Conservation (phyloP, 2,113 vertebrate species). For the rabbit (Oryctolagus cuniculus) region mOryCun1.1 NC_091435.1:99679501-99680000, state of each 20-base stretch:
- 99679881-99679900: not conserved
- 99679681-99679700: not conserved
- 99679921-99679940: not conserved
- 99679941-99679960: not conserved
- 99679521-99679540: slow-evolving; percentile 72
- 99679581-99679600: slow-evolving; percentile 29
- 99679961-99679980: not conserved
- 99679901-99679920: not conserved
- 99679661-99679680: not conserved
- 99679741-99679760: not conserved
- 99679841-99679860: not conserved
- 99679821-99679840: not conserved
- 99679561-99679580: slow-evolving; percentile 34
- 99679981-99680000: not conserved
- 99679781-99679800: not conserved
- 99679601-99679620: slow-evolving; percentile 10
- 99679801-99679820: not conserved
- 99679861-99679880: not conserved
- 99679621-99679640: not conserved
- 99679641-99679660: not conserved
- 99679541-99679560: slow-evolving; percentile 39
- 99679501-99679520: slow-evolving; percentile 65
- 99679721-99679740: slow-evolving; percentile 31
- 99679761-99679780: not conserved
- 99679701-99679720: not conserved